phyloP scores from a whole-genome alignment of 2,797 vertebrate genomes.

The Micromesistius poutassou region DNA sequence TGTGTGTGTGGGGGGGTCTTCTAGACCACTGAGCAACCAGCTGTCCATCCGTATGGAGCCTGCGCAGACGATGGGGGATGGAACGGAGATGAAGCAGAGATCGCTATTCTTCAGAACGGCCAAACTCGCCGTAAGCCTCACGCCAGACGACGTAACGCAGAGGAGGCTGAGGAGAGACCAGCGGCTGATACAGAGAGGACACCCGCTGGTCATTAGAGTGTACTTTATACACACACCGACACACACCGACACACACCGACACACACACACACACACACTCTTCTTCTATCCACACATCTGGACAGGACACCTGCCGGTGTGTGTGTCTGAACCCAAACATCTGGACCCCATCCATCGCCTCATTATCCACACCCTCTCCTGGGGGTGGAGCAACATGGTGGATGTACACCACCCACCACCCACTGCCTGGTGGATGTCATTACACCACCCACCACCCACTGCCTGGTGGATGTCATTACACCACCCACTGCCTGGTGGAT shows the following conservation, averaged over 20 bases:
- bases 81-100: constrained; percentile 28
- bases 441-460: too few species aligned
- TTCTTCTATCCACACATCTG: background rate
- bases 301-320: background rate
- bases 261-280: background rate
- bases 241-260: background rate
- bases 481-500: too few species aligned
- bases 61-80: background rate
- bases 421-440: background rate
- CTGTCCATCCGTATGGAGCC: constrained; percentile 62
- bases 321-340: background rate
- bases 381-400: too few species aligned
- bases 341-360: background rate
- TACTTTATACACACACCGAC: too few species aligned
- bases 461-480: too few species aligned
- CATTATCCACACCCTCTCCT: background rate
- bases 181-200: background rate
- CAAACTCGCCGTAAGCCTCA: too few species aligned
- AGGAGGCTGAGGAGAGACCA: background rate
- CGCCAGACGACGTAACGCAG: background rate
- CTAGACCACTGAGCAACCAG: constrained; percentile 57
- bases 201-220: background rate
- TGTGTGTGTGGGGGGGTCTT: constrained; percentile 37
- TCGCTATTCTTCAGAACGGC: background rate
- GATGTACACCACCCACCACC: too few species aligned